These are phyloP conservation scores for Cichladusa arquata DNA, from an alignment of 2,113 vertebrate genomes.

Conservation along the genomic window DNA sequence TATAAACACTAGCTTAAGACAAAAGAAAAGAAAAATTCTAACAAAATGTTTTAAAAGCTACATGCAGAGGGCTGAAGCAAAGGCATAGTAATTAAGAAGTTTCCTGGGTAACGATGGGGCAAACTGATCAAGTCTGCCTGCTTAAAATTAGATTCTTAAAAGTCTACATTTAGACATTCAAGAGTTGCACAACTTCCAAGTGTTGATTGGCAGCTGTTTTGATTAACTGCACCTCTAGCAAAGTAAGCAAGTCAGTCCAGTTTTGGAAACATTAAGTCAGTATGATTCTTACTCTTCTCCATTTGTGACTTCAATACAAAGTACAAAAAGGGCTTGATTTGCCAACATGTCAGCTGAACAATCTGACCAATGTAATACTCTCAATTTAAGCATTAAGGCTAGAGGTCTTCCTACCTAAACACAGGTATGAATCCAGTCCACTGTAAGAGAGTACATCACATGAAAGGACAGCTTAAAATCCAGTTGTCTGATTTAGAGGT, in stretches of 20 bases:
- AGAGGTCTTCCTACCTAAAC: background rate
- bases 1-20: constrained; percentile 46
- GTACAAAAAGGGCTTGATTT: background rate
- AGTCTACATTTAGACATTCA: constrained; percentile 10
- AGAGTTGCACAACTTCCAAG: background rate
- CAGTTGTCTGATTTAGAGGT: background rate
- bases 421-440: background rate
- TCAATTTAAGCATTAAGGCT: background rate
- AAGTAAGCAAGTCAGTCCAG: background rate
- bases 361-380: background rate
- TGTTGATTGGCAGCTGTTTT: background rate
- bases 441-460: background rate
- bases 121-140: constrained; percentile 33
- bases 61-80: constrained; percentile 8
- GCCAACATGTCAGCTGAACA: background rate
- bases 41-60: constrained; percentile 55
- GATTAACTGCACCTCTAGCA: background rate
- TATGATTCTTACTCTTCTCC: background rate
- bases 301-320: background rate
- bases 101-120: constrained; percentile 49
- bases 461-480: background rate
- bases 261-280: background rate
- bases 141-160: constrained; percentile 30
- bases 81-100: constrained; percentile 55
- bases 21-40: constrained; percentile 58